These are phyloP conservation scores for Mesorhabditis spiculigera DNA, from an alignment of 2,888 invertebrate species.

Conservation along the genomic window DNA sequence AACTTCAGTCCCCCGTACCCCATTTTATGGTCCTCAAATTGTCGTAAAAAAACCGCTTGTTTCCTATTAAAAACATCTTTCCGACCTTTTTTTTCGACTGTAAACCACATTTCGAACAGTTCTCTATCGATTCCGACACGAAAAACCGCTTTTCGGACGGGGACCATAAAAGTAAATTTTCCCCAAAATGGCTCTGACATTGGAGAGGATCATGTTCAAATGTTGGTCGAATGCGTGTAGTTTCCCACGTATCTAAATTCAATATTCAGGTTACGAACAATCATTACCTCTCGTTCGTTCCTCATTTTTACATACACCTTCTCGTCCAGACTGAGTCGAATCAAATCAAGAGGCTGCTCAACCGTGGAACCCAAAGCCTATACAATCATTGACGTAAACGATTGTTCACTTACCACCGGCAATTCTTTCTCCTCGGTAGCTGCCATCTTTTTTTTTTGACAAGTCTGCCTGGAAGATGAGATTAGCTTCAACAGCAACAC, in stretches of 20 bases:
- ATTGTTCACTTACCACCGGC: background rate
- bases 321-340: conserved; percentile 93
- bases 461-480: too few relatives aligned
- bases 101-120: too few relatives aligned
- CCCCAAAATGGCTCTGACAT: conserved; percentile 29
- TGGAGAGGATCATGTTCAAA: conserved; percentile 86
- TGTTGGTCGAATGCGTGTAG: conserved; percentile 95
- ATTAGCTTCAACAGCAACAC: too few relatives aligned
- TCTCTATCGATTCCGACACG: too few relatives aligned
- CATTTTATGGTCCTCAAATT: too few relatives aligned
- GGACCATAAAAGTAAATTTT: too few relatives aligned
- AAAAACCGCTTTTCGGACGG: too few relatives aligned
- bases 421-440: conserved; percentile 26
- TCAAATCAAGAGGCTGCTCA: conserved; percentile 94
- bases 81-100: too few relatives aligned
- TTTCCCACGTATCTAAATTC: conserved; percentile 39
- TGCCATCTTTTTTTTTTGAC: too few relatives aligned
- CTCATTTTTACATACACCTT: conserved; percentile 98
- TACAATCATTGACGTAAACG: background rate
- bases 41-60: too few relatives aligned
- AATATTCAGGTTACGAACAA: background rate
- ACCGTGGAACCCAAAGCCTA: conserved; percentile 75
- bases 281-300: conserved; percentile 84
- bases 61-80: too few relatives aligned
- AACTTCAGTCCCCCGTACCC: too few relatives aligned